A percentile compares a stretch with the other conserved stretches of the same genome.
These are phyloP conservation scores for Momotus momota DNA, from an alignment of 2,797 vertebrate species.

Conservation along the genomic window DNA sequence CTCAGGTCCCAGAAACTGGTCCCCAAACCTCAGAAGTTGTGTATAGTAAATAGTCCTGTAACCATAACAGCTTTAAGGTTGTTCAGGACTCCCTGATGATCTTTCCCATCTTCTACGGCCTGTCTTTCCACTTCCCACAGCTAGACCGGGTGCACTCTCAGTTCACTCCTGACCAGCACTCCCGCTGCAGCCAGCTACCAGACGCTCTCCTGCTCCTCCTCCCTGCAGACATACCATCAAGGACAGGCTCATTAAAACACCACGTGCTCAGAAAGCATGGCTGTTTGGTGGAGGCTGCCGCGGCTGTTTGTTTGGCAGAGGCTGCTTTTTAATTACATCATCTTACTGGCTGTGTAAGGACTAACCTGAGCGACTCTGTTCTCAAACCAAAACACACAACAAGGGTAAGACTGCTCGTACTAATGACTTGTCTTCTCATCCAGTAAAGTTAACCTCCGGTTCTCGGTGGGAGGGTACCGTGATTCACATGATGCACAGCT, in stretches of 20 bases:
- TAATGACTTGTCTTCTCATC: background rate
- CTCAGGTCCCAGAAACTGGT: background rate
- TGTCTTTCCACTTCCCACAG: background rate
- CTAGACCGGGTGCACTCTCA: fast-evolving
- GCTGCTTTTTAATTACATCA: background rate
- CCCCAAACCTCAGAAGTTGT: background rate
- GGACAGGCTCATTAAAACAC: fast-evolving
- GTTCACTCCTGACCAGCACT: background rate
- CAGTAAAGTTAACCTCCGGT: background rate
- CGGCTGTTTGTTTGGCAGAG: background rate
- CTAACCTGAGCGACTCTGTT: background rate
- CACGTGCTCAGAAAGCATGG: background rate
- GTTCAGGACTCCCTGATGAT: background rate
- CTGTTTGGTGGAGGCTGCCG: background rate
- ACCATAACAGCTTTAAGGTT: fast-evolving
- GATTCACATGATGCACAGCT: background rate
- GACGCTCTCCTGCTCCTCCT: fast-evolving
- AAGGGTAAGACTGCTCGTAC: background rate
- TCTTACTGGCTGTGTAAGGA: background rate
- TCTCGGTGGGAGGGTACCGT: background rate
- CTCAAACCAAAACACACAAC: background rate
- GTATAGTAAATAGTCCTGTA: background rate
- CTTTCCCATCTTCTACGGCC: background rate
- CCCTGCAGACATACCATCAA: background rate
- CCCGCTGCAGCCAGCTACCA: background rate